phyloP scores from a whole-genome alignment of 2,888 invertebrate genomes.

The Flexamia atlantica region DNA sequence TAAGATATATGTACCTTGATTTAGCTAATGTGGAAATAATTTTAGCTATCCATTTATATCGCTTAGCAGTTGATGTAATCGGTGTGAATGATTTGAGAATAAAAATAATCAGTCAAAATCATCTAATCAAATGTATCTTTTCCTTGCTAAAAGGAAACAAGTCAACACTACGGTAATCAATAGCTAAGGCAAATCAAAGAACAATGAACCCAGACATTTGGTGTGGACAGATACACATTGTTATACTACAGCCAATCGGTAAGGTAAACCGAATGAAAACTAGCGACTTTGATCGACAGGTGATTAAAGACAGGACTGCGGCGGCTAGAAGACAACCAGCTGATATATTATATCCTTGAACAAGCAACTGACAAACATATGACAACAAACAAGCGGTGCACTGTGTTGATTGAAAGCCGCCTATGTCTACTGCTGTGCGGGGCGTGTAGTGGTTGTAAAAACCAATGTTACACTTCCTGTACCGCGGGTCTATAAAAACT shows the following conservation, averaged over 20 bases:
- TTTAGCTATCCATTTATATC: too few relatives aligned
- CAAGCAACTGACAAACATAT: slow-evolving; percentile 5
- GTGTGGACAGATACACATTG: not conserved
- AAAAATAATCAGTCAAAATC: too few relatives aligned
- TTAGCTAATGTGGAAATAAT: too few relatives aligned
- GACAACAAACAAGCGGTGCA: not conserved
- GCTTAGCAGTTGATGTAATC: too few relatives aligned
- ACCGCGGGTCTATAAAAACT: too few relatives aligned
- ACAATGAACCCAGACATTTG: too few relatives aligned
- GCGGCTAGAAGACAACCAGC: slow-evolving; percentile 22
- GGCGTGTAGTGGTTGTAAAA: not conserved
- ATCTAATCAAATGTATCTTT: too few relatives aligned
- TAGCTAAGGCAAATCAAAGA: too few relatives aligned
- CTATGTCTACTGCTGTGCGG: not conserved
- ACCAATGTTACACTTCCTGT: not conserved
- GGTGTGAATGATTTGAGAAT: too few relatives aligned
- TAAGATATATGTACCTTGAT: too few relatives aligned
- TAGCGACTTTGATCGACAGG: slow-evolving; percentile 11
- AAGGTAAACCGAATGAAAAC: not conserved
- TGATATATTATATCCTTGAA: not conserved
- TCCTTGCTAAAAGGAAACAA: too few relatives aligned
- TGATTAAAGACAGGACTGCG: not conserved
- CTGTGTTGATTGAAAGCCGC: not conserved
- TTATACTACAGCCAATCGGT: not conserved
- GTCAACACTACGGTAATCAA: too few relatives aligned